Base-by-base conservation (phyloP, 2,113 vertebrate species). In the Brachypteracias leptosomus region DNA sequence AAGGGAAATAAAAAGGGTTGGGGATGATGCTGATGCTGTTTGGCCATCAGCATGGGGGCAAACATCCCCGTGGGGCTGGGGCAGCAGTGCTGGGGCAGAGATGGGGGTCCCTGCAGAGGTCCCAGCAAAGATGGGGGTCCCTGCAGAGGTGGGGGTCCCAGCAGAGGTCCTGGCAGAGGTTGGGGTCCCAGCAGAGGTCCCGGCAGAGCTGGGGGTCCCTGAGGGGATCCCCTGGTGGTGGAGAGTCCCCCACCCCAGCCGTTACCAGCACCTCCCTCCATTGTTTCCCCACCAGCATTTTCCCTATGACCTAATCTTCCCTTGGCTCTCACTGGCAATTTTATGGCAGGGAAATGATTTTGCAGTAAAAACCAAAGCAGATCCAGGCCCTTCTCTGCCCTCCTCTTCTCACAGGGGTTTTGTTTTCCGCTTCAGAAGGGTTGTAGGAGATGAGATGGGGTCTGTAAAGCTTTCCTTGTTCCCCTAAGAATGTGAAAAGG, bases 261-360 rank as follows among this genome's bases (percentile, higher is more conserved):
- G 13, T 78, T 87, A 14, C 16, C 95, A 91, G 90, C 92, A 38
- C 93, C 91, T 96, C 96, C 96, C 92, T 96, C 84, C 91, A 95
- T 91, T 96, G 96, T 96, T 94, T 52, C 85, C 86, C 84, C 40
- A 3, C 7, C 55, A 0, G 33, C 2, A 0, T 49, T 93, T 88
- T 95, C 89, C 73, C 35, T 1, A 88, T 86, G 78, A 91, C 52
- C 85, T 95, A 71, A 95, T 65, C 89, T 74, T 52, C 72, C 93
- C 82, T 82, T 80, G 91, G 89, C 89, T 95, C 87, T 77, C 7
- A 1, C 75, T 8, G 89, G 59, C 3, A 44, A 28, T 80, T 96
- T 96, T 91, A 96, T 76, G 91, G 87, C 78, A 75, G 77, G 89
- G 86, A 88, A 95, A 85, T 5, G 29, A 61, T 87, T 59, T 46